Evolutionary conservation across 1,140 invertebrate genomes (phyloP), one percentile per base, ranked within the genome.

Genomic region (Bombus confusus): DNA sequence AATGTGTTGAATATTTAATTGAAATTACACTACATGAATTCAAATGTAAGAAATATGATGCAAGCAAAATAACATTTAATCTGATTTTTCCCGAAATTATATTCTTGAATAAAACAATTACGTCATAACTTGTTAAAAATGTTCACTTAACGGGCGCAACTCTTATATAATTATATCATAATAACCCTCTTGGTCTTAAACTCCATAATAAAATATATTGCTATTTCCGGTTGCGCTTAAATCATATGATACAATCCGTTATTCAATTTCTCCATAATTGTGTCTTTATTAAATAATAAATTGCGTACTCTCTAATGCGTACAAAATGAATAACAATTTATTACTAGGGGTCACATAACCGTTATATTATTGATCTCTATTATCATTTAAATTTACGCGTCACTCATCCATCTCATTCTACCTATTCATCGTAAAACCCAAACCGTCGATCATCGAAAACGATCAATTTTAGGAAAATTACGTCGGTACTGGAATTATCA

Each of bases 381-480:
- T 75, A 28, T 59, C 47, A 82, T 73, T 82, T 39, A 62, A 73
- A 73, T 74, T 74, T 47, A 6, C 71, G n/a, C 31, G 31, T 52
- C 37, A n/a, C 10, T 10, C 57, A 22, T 73, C 37, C 47, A 34
- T 59, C 12, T 39, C 31, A 28, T 13, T n/a, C 59, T 13, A 62
- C 12, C 10, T n/a, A 62, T 9, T 37, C 3, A 34, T 37, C 25
- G 22, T 25, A 25, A 31, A 79, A 31, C 3, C 18, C 10, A 39
- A 57, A 57, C 13, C n/a, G 15, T 13, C 13, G 25, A 15, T 82
- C 47, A 52, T 28, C 9, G 41, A 12, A 39, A 74, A 37, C 57
- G 2, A 43, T 41, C 78, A 15, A 15, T 80, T 28, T 31, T 9
- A 37, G 22, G 1, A 73, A 62, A 13, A 37, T 37, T 37, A n/a